A percentile compares a stretch with the other conserved stretches of the same genome.
Conservation (phyloP, 2,797 vertebrate genomes). For the Vespertilio murinus region DNA sequence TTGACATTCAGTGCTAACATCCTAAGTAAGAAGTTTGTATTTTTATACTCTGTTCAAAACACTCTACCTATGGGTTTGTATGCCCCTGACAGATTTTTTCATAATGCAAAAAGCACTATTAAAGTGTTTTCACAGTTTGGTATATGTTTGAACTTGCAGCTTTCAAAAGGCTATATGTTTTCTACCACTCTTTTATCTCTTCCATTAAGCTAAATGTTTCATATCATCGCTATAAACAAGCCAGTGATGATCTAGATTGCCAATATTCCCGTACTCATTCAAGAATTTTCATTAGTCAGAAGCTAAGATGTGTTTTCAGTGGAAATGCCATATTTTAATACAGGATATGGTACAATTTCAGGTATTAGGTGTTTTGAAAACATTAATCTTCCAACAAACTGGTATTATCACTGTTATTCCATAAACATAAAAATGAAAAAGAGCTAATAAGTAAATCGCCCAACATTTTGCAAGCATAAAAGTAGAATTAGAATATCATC, state of each 20-base stretch:
- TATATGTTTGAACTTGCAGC: conserved; percentile 50
- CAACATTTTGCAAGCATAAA: conserved; percentile 10
- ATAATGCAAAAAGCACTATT: conserved; percentile 20
- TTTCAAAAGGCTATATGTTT: conserved; percentile 43
- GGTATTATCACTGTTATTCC: neutral
- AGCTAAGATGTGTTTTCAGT: conserved; percentile 3
- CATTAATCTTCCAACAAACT: conserved; percentile 37
- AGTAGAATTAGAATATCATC: conserved; percentile 31
- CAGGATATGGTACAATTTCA: neutral
- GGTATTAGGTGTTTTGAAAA: neutral
- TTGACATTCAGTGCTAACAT: conserved; percentile 29
- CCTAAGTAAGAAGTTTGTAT: conserved; percentile 12
- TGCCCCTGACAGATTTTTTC: neutral
- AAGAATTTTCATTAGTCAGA: conserved; percentile 6
- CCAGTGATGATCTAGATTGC: neutral
- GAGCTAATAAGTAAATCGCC: neutral
- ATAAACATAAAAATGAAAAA: conserved; percentile 35
- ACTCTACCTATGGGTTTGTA: conserved; percentile 25
- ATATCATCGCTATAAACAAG: neutral
- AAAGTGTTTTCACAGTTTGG: conserved; percentile 45
- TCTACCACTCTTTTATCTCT: conserved; percentile 40
- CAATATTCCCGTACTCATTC: conserved; percentile 13
- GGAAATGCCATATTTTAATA: conserved; percentile 26
- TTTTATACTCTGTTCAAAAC: conserved; percentile 43
- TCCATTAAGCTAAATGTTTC: conserved; percentile 59